These are phyloP conservation scores for Anseranas semipalmata DNA, from an alignment of 2,113 vertebrate genomes.

Conservation along the genomic window DNA sequence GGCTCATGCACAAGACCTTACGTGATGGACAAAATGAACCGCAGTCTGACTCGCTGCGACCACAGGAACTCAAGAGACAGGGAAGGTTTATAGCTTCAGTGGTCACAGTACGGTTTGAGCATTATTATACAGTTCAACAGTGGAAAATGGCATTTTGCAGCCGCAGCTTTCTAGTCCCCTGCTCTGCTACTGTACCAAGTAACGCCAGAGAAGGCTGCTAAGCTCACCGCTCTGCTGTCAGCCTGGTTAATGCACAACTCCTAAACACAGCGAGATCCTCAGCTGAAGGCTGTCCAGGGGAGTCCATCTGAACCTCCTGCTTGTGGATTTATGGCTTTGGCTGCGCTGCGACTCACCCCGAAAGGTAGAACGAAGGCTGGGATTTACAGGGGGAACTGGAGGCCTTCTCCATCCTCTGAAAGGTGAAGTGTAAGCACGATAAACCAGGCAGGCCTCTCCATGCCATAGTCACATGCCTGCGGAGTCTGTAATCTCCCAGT, in stretches of 20 bases:
- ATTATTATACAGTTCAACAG: not conserved
- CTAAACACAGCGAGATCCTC: not conserved
- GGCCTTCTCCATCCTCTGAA: not conserved
- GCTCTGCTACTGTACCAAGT: not conserved
- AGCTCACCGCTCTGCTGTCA: not conserved
- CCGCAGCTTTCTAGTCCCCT: not conserved
- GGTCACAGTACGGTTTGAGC: not conserved
- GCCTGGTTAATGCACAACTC: not conserved
- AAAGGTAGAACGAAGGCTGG: not conserved
- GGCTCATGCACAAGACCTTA: not conserved
- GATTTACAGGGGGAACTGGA: slow-evolving; percentile 1
- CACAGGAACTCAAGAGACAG: not conserved
- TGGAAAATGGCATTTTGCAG: not conserved
- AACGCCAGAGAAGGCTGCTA: not conserved
- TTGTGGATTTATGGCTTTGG: not conserved
- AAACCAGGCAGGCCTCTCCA: not conserved
- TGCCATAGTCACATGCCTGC: not conserved
- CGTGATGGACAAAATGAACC: not conserved
- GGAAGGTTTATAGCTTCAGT: not conserved
- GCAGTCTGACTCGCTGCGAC: not conserved
- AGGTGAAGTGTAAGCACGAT: not conserved
- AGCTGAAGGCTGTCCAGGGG: not conserved
- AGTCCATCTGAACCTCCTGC: not conserved
- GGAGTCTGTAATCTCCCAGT: slow-evolving; percentile 46
- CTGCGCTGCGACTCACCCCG: not conserved